These are phyloP conservation scores for Phrynosoma blainvillii DNA, from an alignment of 2,113 vertebrate species.

Conservation along the genomic window DNA sequence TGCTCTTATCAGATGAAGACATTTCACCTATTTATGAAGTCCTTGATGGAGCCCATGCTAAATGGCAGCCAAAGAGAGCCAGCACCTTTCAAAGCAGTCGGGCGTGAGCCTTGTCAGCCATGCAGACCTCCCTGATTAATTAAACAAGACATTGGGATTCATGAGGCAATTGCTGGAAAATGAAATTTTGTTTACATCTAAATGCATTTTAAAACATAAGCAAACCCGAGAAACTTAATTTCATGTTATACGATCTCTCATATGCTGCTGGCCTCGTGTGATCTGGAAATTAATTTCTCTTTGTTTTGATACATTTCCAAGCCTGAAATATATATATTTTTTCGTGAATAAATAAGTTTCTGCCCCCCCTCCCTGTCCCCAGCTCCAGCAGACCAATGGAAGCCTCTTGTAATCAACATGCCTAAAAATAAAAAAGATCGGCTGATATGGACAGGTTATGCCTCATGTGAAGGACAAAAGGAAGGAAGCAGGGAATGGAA, in stretches of 20 bases:
- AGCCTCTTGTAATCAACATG: not conserved
- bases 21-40: slow-evolving; percentile 64
- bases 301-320: slow-evolving; percentile 18
- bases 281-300: slow-evolving; percentile 55
- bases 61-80: slow-evolving; percentile 46
- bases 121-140: slow-evolving; percentile 65
- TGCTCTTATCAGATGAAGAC: slow-evolving; percentile 38
- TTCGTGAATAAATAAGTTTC: slow-evolving; percentile 24
- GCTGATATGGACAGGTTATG: not conserved
- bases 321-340: not conserved
- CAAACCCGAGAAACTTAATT: slow-evolving; percentile 63
- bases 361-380: not conserved
- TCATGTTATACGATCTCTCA: slow-evolving; percentile 39
- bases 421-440: not conserved
- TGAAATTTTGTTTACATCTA: slow-evolving; percentile 67
- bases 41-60: slow-evolving; percentile 47
- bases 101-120: slow-evolving; percentile 47
- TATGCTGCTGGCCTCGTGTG: slow-evolving; percentile 35
- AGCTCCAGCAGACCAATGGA: not conserved
- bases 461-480: too few relatives aligned
- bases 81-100: slow-evolving; percentile 57
- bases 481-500: too few relatives aligned
- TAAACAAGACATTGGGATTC: slow-evolving; percentile 66
- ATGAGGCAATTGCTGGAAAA: slow-evolving; percentile 57
- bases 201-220: slow-evolving; percentile 43